Conservation (phyloP, 2,113 vertebrate genomes). For the Aphyosemion australe region DNA sequence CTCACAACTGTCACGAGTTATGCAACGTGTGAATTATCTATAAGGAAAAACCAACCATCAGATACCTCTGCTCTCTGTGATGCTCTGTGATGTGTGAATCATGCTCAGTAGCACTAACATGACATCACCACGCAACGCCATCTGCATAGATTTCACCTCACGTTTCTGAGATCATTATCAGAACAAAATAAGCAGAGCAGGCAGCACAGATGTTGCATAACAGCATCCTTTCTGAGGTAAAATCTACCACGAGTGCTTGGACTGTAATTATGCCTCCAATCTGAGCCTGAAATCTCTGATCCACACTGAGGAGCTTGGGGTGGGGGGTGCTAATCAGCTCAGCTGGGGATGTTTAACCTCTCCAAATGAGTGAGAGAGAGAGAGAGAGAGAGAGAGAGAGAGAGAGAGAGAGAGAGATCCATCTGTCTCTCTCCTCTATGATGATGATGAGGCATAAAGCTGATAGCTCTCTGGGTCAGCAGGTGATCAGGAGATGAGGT, state of each 20-base stretch:
- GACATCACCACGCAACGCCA: constrained; percentile 32
- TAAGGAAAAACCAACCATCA: neutral
- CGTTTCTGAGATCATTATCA: constrained; percentile 15
- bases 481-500: constrained; percentile 59
- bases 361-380: too few species aligned
- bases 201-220: constrained; percentile 41
- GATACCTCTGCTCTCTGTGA: neutral
- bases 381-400: too few species aligned
- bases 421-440: constrained; percentile 31
- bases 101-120: neutral
- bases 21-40: constrained; percentile 27
- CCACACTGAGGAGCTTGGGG: constrained; percentile 40
- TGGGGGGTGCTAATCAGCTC: too few species aligned
- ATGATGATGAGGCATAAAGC: constrained; percentile 45
- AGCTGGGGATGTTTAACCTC: too few species aligned
- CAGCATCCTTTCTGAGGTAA: constrained; percentile 31
- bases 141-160: constrained; percentile 29
- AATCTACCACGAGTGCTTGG: neutral
- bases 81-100: constrained; percentile 2
- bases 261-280: neutral
- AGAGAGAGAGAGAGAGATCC: too few species aligned
- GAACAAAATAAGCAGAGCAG: neutral
- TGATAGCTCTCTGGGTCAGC: constrained; percentile 62
- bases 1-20: constrained; percentile 43
- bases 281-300: constrained; percentile 35